Conservation (phyloP, 2,888 invertebrate species). For the Fissipunctia ypsillon region DNA sequence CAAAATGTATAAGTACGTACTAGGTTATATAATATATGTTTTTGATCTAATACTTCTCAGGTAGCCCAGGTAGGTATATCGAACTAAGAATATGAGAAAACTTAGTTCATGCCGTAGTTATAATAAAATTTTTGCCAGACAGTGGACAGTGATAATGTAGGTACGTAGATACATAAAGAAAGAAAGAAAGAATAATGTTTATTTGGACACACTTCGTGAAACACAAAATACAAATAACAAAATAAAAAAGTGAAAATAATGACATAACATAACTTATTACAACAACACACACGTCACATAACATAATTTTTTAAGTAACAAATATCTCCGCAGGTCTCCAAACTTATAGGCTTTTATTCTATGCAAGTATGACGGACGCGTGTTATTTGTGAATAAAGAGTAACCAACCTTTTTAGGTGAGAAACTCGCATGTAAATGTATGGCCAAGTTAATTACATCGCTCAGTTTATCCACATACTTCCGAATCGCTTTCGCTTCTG, state of each 20-base stretch:
- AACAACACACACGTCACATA: too few species aligned
- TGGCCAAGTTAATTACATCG: slow-evolving; percentile 78
- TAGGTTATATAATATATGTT: neutral
- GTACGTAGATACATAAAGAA: too few species aligned
- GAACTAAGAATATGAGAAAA: neutral
- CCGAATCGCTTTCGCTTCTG: slow-evolving; percentile 83
- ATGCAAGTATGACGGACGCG: neutral
- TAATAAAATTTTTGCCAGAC: too few species aligned
- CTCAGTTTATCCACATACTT: slow-evolving; percentile 80
- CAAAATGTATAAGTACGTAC: neutral
- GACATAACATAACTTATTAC: too few species aligned
- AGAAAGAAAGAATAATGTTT: too few species aligned
- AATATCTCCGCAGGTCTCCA: too few species aligned
- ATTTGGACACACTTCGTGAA: too few species aligned
- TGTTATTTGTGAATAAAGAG: neutral
- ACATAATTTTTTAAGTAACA: too few species aligned
- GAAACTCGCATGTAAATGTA: slow-evolving; percentile 86
- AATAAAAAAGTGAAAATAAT: too few species aligned
- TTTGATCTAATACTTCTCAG: neutral
- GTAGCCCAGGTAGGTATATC: neutral
- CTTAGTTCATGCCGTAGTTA: neutral
- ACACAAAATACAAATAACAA: too few species aligned
- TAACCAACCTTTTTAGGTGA: slow-evolving; percentile 79
- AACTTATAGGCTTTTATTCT: neutral
- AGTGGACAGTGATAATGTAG: too few species aligned